Conservation (phyloP, 2,888 invertebrate species). For the Clitarchus hookeri region DNA sequence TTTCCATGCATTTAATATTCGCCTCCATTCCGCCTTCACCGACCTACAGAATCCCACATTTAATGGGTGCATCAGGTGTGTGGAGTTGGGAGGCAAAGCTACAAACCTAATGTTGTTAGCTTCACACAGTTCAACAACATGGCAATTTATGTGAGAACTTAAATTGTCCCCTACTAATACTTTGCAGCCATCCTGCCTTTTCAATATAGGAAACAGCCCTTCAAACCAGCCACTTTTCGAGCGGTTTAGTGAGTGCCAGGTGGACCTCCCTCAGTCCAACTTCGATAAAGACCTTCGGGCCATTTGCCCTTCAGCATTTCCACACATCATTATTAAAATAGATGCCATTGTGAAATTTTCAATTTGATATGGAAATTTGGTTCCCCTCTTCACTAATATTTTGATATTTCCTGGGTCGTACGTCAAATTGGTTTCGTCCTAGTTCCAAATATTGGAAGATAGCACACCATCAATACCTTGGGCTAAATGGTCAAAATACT, state of each 20-base stretch:
- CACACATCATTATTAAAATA: neutral
- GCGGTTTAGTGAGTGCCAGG: neutral
- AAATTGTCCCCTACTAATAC: neutral
- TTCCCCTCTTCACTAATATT: neutral
- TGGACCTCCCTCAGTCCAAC: neutral
- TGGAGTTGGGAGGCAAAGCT: neutral
- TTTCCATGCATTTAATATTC: neutral
- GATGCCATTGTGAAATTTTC: neutral
- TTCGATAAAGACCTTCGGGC: neutral
- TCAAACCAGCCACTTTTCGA: conserved; percentile 3
- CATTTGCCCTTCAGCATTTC: neutral
- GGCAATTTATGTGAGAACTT: neutral
- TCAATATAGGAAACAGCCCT: too few species aligned
- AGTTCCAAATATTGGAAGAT: neutral
- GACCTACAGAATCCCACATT: neutral
- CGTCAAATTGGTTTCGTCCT: neutral
- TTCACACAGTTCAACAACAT: neutral
- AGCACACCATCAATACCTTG: neutral
- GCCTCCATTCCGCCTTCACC: neutral
- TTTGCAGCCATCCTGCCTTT: neutral
- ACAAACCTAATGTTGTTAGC: neutral
- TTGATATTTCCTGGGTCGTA: neutral
- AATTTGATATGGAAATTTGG: neutral
- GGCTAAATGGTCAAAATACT: neutral
- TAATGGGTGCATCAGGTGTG: neutral